Conservation (phyloP, 2,888 invertebrate species). For the Athalia rosae region DNA sequence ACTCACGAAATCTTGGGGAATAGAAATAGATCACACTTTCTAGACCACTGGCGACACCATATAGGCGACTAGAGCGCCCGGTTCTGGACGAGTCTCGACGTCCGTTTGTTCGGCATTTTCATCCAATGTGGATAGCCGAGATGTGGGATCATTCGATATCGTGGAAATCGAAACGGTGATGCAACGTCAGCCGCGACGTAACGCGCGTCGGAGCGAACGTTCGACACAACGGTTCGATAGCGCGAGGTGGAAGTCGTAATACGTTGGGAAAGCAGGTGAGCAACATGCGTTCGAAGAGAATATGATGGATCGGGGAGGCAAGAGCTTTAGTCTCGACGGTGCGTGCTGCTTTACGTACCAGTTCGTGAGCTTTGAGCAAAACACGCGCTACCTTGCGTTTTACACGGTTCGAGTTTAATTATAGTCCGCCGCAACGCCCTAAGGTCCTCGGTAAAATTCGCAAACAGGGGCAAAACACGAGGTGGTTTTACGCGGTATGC, state of each 20-base stretch:
- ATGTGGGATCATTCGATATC: too few species aligned
- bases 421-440: conserved; percentile 16
- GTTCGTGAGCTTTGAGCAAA: conserved; percentile 51
- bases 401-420: conserved; percentile 47
- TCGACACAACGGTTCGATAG: too few species aligned
- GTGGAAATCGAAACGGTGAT: too few species aligned
- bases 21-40: conserved; percentile 43
- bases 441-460: conserved; percentile 1
- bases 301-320: not conserved
- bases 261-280: conserved; percentile 14
- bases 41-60: conserved; percentile 33
- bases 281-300: not conserved
- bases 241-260: too few species aligned
- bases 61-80: not conserved
- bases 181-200: too few species aligned
- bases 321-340: not conserved
- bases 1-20: conserved; percentile 39
- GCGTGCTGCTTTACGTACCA: conserved; percentile 9
- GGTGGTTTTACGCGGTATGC: not conserved
- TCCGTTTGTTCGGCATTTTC: not conserved
- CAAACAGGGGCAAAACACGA: not conserved
- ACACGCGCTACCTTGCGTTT: conserved; percentile 54
- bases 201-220: too few species aligned
- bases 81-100: not conserved
- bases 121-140: too few species aligned